phyloP scores from a whole-genome alignment of 2,797 vertebrate genomes.

The Rhyacichthys aspro region DNA sequence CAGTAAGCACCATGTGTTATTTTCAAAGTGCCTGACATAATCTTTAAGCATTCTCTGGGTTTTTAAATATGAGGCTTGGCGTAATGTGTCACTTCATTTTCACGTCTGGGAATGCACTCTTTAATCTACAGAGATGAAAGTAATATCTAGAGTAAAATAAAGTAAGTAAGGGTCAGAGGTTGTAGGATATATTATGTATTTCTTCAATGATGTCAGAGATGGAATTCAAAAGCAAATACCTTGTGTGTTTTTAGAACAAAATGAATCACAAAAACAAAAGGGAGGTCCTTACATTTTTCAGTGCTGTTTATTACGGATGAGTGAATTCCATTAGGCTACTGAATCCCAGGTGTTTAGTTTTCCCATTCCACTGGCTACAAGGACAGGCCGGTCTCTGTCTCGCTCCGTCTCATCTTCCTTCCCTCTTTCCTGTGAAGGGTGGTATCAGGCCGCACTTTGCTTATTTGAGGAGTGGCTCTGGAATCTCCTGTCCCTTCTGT shows the following conservation, averaged over 20 bases:
- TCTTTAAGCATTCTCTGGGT: not conserved
- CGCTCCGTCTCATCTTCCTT: slow-evolving; percentile 51
- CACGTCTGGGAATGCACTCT: not conserved
- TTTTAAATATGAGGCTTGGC: not conserved
- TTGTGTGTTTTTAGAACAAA: slow-evolving; percentile 23
- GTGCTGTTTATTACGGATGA: slow-evolving; percentile 54
- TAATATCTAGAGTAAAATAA: too few relatives aligned
- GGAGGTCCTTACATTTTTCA: slow-evolving; percentile 20
- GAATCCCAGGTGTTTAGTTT: slow-evolving; percentile 70
- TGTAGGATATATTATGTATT: not conserved
- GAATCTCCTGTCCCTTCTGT: slow-evolving; percentile 62
- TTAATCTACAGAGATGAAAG: not conserved
- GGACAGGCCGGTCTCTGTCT: slow-evolving; percentile 67
- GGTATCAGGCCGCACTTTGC: slow-evolving; percentile 44
- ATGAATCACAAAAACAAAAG: slow-evolving; percentile 53
- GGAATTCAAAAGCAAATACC: slow-evolving; percentile 9
- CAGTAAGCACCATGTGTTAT: too few relatives aligned
- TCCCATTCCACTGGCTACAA: slow-evolving; percentile 63
- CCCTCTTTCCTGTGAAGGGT: slow-evolving; percentile 48
- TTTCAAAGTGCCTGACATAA: too few relatives aligned
- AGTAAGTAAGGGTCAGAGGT: slow-evolving; percentile 10
- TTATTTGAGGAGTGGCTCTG: slow-evolving; percentile 68
- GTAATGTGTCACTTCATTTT: not conserved
- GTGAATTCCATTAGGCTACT: slow-evolving; percentile 62
- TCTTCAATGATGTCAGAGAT: not conserved